Evolutionary conservation across 2,797 vertebrate species (phyloP), one percentile per base, ranked within the genome.

Genomic region (Dryobates pubescens): DNA sequence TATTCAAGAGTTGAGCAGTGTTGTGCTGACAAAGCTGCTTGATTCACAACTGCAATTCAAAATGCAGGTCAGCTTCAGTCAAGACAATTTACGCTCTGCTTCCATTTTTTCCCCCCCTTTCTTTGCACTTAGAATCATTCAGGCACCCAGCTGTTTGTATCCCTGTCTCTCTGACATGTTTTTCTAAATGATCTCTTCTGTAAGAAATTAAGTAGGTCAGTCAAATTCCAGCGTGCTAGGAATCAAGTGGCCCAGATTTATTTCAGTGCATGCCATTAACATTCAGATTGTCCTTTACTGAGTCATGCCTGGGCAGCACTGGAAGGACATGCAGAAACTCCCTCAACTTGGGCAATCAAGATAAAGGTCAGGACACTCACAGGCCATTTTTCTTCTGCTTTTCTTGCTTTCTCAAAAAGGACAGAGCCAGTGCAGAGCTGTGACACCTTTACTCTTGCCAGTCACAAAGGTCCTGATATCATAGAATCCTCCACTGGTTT

Each of bases 151-250:
- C 69, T 94, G 76, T 91, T 92, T 92, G 70, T 82, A 61, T 62
- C 30, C 34, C 51, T 80, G 36, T 72, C 47, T 76, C 26, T 74
- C 62, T 92, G 73, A 69, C 62, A 24, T 77, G 65, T 79, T 95
- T 79, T 94, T 72, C 32, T 69, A 89, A 94, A 59, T 72, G 2
- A 57, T 54, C 59, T 85, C 45, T 75, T 92, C 59, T 91, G 51
- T 80, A 75, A 77, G 68, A 86, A 91, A 61, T 86, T 56, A 94
- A 77, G 69, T 93, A 95, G 91, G 81, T 92, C 90, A 84, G 45
- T 88, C 80, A 86, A 59, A 88, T 94, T 95, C 54, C 82, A 91
- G 86, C 36, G 15, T 68, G 54, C 69, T 72, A 9, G 82, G 85
- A 82, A 63, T 90, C 78, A 77, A 89, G 62, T 12, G n/a, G 62